These are phyloP conservation scores for Tortricodes alternella DNA, from an alignment of 2,888 invertebrate species.

Conservation along the genomic window DNA sequence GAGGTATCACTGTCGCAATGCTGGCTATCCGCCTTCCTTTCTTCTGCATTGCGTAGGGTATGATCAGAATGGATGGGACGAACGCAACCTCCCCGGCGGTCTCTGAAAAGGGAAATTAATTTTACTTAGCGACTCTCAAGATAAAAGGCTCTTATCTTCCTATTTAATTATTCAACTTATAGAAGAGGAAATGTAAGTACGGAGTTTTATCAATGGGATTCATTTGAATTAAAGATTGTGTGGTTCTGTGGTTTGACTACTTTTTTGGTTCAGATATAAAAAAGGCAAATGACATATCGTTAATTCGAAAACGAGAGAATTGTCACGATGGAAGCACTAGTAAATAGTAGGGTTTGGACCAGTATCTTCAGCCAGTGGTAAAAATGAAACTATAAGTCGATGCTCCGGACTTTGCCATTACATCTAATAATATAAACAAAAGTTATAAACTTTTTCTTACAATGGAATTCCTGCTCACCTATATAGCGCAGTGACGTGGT, in stretches of 20 bases:
- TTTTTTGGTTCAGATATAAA: too few species aligned
- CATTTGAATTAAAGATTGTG: slow-evolving; percentile 14
- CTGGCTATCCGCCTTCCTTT: slow-evolving; percentile 38
- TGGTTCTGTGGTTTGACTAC: too few species aligned
- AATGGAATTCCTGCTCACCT: slow-evolving; percentile 14
- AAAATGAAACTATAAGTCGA: too few species aligned
- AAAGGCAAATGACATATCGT: too few species aligned
- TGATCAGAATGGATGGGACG: slow-evolving; percentile 39
- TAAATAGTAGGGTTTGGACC: too few species aligned
- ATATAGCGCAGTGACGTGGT: slow-evolving; percentile 22
- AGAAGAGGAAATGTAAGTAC: slow-evolving; percentile 16
- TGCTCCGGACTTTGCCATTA: too few species aligned
- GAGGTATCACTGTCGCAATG: slow-evolving; percentile 35
- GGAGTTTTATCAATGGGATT: slow-evolving; percentile 9
- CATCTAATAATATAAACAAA: neutral
- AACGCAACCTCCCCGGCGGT: slow-evolving; percentile 39
- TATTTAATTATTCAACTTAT: slow-evolving; percentile 31
- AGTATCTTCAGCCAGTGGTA: too few species aligned
- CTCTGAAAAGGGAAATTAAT: slow-evolving; percentile 40
- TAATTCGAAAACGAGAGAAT: too few species aligned
- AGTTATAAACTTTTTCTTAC: too few species aligned
- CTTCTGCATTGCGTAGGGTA: slow-evolving; percentile 40
- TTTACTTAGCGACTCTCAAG: slow-evolving; percentile 29
- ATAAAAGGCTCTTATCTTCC: slow-evolving; percentile 17
- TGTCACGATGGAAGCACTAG: too few species aligned